Base-by-base conservation (phyloP, 2,888 invertebrate species). In the Rhaphigaster nebulosa region DNA sequence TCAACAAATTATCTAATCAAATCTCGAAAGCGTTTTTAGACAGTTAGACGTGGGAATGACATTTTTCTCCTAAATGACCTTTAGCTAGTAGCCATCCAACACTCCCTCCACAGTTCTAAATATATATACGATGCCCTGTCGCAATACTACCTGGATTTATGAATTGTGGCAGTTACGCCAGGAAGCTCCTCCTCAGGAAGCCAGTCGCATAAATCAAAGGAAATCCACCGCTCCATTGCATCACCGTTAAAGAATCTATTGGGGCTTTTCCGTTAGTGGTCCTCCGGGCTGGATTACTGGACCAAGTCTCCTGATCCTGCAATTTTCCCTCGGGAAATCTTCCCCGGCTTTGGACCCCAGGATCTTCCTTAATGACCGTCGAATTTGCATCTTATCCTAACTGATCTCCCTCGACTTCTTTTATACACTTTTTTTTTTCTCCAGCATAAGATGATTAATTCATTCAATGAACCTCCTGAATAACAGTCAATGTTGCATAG, bases 301-400 rank as follows among this genome's bases (percentile, higher is more conserved):
- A 41, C 84, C 84, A 50, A 84, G 84, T 45, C 84, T 84, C 45
- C 84, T 50, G 15, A 41, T 84, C 84, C 84, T n/a, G 41, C 84
- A 84, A 84, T 84, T 45, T 84, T 84, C 84, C 84, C 84, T 50
- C n/a, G 84, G 84, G 84, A 45, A 84, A 84, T 84, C 84, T 84
- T 18, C n/a, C 45, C n/a, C 41, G 41, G 84, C 84, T 84, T 84
- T 45, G 45, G 84, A n/a, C 84, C n/a, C 84, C 45, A n/a, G 45
- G 84, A 84, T 50, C 84, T 84, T 50, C 45, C 84, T n/a, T 84
- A 84, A 84, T 84, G 84, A 45, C 84, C 84, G 84, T 45, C 45
- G 45, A 45, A 84, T 84, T 84, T 45, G 84, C 84, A 84, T 84
- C 84, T 45, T 45, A 84, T 45, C 84, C 84, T 45, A n/a, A 41